Evolutionary conservation across 2,888 invertebrate genomes (phyloP), one percentile per base, ranked within the genome.

Genomic region (Nemapogon koenigi): DNA sequence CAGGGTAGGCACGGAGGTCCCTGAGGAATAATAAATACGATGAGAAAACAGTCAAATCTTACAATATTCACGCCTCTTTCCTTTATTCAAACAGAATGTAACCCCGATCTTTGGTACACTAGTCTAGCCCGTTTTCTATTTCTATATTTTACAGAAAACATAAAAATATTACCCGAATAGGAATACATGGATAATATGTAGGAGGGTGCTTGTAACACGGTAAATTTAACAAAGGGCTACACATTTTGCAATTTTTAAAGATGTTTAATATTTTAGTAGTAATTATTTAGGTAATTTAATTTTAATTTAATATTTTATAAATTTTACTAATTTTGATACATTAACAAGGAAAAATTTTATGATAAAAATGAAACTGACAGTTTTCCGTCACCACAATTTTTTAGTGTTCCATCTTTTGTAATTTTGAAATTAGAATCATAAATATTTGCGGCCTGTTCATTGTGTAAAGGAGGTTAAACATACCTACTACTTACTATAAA

Each of bases 1-100:
- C 69, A 70, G 0, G 71, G 71, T 1, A 69, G 50, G 44, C 75
- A 73, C 47, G 38, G 38, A 25, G 63, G 65, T 1, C 73, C 70
- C 75, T 75, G 29, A 1, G 13, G n/a, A 33, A 17, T 17, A 14
- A 13, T 31, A 31, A 3, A 31, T 13, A 13, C 15, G 8, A 3
- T 14, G 2, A 28, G 11, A 28, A n/a, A 28, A 13, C 28, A n/a
- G 6, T 22, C 6, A 7, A 22, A 8, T 7, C 22, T 22, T 22
- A 7, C 6, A 7, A 22, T 6, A 7, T n/a, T n/a, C n/a, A n/a
- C n/a, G n/a, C n/a, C n/a, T n/a, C n/a, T n/a, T n/a, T n/a, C n/a
- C n/a, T n/a, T 22, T 22, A 7, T 22, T 7, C 6, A 22, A 22
- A 7, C 8, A 22, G 6, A 22, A 22, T 22, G 22, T 6, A 22